Percentiles rank a stretch among this genome's conserved stretches.
These are phyloP conservation scores for Rhea americana DNA, from an alignment of 2,113 vertebrate species.

Conservation along the genomic window DNA sequence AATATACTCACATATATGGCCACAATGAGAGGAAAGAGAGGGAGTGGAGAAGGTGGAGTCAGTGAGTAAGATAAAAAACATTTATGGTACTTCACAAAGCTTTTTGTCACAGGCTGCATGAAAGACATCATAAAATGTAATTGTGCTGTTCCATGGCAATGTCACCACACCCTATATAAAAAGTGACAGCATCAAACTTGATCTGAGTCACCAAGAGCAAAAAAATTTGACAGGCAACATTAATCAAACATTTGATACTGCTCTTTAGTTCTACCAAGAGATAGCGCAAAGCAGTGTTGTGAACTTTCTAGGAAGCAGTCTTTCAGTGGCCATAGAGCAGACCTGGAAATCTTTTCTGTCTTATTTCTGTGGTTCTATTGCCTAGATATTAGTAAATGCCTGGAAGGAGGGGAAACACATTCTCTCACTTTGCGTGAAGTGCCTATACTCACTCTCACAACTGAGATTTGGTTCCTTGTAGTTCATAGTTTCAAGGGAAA, in stretches of 20 bases:
- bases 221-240: constrained; percentile 32
- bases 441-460: background rate
- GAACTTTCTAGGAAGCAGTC: constrained; percentile 12
- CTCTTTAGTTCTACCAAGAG: background rate
- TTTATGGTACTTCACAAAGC: background rate
- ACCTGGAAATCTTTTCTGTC: background rate
- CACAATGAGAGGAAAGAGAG: constrained; percentile 41
- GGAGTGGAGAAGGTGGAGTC: background rate
- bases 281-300: background rate
- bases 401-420: background rate
- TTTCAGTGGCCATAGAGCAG: background rate
- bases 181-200: background rate
- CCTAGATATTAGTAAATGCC: background rate
- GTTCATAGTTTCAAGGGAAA: background rate
- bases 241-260: background rate
- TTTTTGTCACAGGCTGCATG: constrained; percentile 20
- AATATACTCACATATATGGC: background rate
- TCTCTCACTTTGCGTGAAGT: background rate
- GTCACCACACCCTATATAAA: constrained; percentile 32
- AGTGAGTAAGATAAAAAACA: background rate
- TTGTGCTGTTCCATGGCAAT: constrained; percentile 2
- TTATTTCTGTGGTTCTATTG: background rate
- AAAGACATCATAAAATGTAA: constrained; percentile 14
- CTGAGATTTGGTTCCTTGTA: background rate
- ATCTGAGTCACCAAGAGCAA: constrained; percentile 28